Base-by-base conservation (phyloP, 2,888 invertebrate species). In the Diachrysia chrysitis region DNA sequence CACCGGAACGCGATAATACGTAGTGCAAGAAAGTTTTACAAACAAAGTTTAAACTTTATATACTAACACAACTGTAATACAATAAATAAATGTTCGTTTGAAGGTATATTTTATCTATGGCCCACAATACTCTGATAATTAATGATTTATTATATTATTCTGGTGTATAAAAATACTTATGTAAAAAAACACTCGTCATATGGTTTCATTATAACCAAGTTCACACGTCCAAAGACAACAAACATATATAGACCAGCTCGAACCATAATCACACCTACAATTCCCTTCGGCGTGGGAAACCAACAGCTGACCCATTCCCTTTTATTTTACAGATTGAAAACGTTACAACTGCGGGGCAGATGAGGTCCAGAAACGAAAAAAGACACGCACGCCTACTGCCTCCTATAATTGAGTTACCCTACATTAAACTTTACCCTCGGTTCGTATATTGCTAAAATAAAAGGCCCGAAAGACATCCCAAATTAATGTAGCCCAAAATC, bases 351-450 rank as follows among this genome's bases (percentile, higher is more conserved):
- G 21, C 58, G 59, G 64, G 23, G 48, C 79, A 75, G 79, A 79
- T 75, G 76, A 56, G 75, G 37, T 53, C 58, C 54, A 63, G 62
- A 62, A 76, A 75, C 64, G 79, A 74, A 75, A 67, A 79, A 79
- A 75, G 75, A 69, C 75, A 75, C 79, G 79, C 75, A 79, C 89
- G 88, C 81, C 80, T 79, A 84, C 83, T 85, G 85, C 83, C 83
- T 76, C 69, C 84, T 84, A 85, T 90, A 91, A 92, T 89, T 90
- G 90, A 90, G 92, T 92, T 91, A 90, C 90, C 90, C 90, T 87
- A 89, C 91, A 92, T 92, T 91, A 90, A 92, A 92, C 90, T 90
- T 90, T 90, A 87, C 84, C 81, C 84, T 83, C 84, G 84, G 86
- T 83, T 84, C 87, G 87, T 89, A 92, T 89, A 91, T 89, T 85